A percentile compares a stretch with the other conserved stretches of the same genome.
phyloP scores from a whole-genome alignment of 1,140 invertebrate genomes.

The Macrostomum lignano region DNA sequence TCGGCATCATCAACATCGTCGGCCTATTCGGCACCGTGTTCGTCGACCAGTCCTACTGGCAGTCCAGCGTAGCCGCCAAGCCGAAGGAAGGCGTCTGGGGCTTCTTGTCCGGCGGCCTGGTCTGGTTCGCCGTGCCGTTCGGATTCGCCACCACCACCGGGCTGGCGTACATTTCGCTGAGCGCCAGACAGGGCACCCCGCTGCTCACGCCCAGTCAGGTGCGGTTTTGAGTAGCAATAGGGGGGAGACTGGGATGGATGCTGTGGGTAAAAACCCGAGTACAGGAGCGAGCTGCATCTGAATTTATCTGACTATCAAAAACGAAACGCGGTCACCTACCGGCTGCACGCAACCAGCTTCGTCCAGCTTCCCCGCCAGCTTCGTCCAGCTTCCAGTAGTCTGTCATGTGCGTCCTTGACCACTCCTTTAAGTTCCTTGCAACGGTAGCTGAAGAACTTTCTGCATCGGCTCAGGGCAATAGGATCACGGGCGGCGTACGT shows the following conservation, averaged over 20 bases:
- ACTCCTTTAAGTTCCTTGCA: no score
- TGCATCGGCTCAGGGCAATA: no score
- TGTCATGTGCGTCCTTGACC: no score
- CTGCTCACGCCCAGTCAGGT: constrained; percentile 13
- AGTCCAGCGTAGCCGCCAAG: constrained; percentile 22
- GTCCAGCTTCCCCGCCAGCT: no score
- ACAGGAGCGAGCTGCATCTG: no score
- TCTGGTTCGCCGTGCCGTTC: constrained; percentile 29
- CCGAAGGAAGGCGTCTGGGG: constrained; percentile 23
- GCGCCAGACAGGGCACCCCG: constrained; percentile 11
- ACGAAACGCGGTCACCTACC: no score
- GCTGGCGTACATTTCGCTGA: constrained; percentile 20
- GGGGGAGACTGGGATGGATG: constrained; percentile 9
- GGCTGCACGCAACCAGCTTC: no score
- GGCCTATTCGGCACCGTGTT: constrained; percentile 28
- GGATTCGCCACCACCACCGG: constrained; percentile 24
- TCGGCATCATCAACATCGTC: constrained; percentile 20
- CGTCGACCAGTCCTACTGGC: constrained; percentile 29
- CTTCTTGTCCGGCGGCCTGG: constrained; percentile 22
- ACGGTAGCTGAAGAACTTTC: no score
- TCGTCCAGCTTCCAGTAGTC: no score
- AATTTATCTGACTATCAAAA: no score
- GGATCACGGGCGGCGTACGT: no score
- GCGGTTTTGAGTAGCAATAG: no score
- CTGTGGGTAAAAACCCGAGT: background rate